Evolutionary conservation across 2,113 vertebrate genomes (phyloP).

Genomic region (Poecilia latipinna): DNA sequence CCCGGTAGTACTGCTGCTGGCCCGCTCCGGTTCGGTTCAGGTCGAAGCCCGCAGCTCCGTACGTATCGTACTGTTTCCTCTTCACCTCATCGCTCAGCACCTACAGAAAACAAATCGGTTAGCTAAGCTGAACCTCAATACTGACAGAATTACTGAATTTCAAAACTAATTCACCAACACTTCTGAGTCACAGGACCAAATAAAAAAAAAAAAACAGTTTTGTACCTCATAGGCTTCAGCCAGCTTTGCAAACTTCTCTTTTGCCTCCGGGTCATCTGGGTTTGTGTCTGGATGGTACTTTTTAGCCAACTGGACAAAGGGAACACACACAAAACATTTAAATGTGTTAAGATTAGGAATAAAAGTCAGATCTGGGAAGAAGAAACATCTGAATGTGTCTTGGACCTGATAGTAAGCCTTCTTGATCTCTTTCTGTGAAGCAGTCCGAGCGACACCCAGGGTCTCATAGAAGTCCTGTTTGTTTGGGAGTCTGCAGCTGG

Average conservation of each 20-base stretch:
- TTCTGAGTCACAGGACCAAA: accelerated
- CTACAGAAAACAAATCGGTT: constrained; percentile 60
- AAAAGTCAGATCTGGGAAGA: neutral
- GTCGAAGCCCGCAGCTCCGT: constrained; percentile 86
- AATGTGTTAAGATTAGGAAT: neutral
- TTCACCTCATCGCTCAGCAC: constrained; percentile 93
- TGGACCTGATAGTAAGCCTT: constrained; percentile 95
- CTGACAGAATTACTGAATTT: neutral
- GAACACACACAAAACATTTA: neutral
- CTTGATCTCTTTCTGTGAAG: constrained; percentile 95
- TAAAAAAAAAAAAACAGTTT: neutral
- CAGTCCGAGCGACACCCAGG: constrained; percentile 86
- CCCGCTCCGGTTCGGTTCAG: constrained; percentile 49
- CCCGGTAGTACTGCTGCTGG: constrained; percentile 87
- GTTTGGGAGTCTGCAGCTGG: constrained; percentile 67
- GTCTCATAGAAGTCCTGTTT: constrained; percentile 91
- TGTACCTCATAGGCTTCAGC: constrained; percentile 97
- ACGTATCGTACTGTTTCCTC: constrained; percentile 91
- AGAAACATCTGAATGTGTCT: neutral
- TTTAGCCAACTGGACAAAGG: constrained; percentile 87
- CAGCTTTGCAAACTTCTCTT: constrained; percentile 94
- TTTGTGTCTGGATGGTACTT: constrained; percentile 97
- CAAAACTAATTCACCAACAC: neutral
- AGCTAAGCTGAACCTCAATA: neutral
- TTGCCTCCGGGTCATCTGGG: constrained; percentile 92